Evolutionary conservation across 2,888 invertebrate species (phyloP), one percentile per base, ranked within the genome.

Genomic region (Abrostola triplasia): DNA sequence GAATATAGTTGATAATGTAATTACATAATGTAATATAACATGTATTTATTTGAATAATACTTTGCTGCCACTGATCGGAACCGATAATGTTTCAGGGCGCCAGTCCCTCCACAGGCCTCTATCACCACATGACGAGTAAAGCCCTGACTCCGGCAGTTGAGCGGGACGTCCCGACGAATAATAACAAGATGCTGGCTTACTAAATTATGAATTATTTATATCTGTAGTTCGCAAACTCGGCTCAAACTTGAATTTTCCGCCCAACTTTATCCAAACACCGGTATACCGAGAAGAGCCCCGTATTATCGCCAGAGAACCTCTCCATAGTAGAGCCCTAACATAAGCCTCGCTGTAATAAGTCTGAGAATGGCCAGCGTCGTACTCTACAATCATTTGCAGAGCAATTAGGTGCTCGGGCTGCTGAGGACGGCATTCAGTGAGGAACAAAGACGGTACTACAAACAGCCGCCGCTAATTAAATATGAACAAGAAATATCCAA

Each of bases 401-500:
- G 59, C 57, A 64, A 63, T 67, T 37, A 53, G 48, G 54, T 57
- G 7, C 12, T 44, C 51, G 59, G 38, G 51, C 41, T 41, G 36
- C 36, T 41, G 48, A 44, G 60, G 48, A 51, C 59, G 62, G 13
- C 50, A 50, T 54, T 66, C 60, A 69, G 36, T 48, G 50, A 62
- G 59, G 59, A 64, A 66, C 65, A 69, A 67, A 77, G 70, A 64
- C 55, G 37, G 47, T 38, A 57, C 36, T 50, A 62, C 64, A 59
- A 77, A 74, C 50, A 59, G 59, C 51, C 62, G 58, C 67, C 58
- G 40, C 61, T 74, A 63, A 77, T 76, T 77, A 69, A 70, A 77
- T 70, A 76, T 76, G 62, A 70, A 76, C 67, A 73, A 66, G 75
- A 62, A 77, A 77, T 64, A 64, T 70, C 53, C 75, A 76, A 77